Evolutionary conservation across 35 echinoderm and acorn worm species (phyloP).

Genomic region (Nesometra sesokonis): DNA sequence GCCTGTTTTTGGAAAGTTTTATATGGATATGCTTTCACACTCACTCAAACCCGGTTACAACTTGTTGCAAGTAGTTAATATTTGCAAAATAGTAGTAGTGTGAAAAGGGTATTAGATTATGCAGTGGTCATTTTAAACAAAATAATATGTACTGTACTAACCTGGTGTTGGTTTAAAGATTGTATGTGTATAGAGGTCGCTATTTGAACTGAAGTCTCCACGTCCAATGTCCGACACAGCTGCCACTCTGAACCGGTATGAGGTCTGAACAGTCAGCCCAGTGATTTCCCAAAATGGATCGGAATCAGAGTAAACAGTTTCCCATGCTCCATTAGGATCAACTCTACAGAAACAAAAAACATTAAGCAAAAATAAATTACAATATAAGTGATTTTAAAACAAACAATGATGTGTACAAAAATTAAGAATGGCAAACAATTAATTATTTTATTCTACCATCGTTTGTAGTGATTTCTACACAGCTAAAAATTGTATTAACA

Average conservation of each 20-base stretch:
- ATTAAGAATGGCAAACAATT: too few relatives aligned
- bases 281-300: slow-evolving; percentile 21
- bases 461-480: too few relatives aligned
- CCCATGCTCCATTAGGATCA: slow-evolving; percentile 28
- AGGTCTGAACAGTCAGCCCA: slow-evolving; percentile 9
- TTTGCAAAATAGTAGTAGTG: not conserved
- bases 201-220: slow-evolving; percentile 41
- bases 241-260: slow-evolving; percentile 47
- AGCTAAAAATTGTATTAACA: too few relatives aligned
- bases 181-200: not conserved
- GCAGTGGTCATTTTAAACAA: not conserved
- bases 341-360: not conserved
- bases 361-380: not conserved
- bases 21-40: too few relatives aligned
- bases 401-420: too few relatives aligned
- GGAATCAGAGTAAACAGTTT: slow-evolving; percentile 28
- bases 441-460: too few relatives aligned
- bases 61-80: too few relatives aligned
- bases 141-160: not conserved
- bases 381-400: too few relatives aligned
- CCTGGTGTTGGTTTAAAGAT: not conserved
- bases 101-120: not conserved
- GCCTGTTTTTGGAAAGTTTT: too few relatives aligned
- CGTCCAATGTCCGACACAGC: slow-evolving; percentile 14
- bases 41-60: too few relatives aligned